Percentiles rank a stretch among this genome's conserved stretches.
These are phyloP conservation scores for Meriones unguiculatus DNA, from an alignment of 2,113 vertebrate species.

Conservation along the genomic window DNA sequence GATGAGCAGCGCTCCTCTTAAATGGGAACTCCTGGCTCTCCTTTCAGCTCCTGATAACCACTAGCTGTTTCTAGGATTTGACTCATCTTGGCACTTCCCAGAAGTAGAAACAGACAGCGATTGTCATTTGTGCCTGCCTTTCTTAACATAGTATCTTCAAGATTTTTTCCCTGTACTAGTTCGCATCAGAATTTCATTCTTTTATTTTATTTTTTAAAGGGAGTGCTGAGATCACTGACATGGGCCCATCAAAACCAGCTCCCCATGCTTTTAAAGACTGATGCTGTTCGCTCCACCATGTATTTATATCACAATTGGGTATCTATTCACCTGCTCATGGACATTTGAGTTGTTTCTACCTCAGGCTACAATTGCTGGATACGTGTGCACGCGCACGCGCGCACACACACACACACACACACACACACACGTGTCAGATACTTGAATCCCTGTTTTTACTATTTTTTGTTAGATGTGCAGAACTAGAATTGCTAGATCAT, in stretches of 20 bases:
- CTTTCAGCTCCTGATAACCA: background rate
- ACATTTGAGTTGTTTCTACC: background rate
- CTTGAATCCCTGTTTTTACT: background rate
- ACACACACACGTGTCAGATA: too few relatives aligned
- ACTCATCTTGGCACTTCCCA: background rate
- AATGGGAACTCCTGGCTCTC: background rate
- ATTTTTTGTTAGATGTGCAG: constrained; percentile 2
- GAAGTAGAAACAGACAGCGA: background rate
- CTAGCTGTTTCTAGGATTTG: background rate
- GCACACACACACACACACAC: too few relatives aligned
- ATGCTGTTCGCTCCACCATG: background rate
- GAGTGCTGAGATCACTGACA: background rate
- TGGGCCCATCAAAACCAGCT: background rate
- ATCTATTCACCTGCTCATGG: background rate
- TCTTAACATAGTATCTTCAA: background rate
- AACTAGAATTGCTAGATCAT: constrained; percentile 2
- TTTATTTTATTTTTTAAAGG: background rate
- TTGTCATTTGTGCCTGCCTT: background rate
- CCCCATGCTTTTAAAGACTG: background rate
- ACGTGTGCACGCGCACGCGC: too few relatives aligned
- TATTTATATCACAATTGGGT: background rate
- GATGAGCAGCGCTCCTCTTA: background rate
- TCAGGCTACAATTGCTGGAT: background rate
- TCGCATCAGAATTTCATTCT: background rate
- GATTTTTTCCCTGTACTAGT: background rate